These are phyloP conservation scores for Sciurus niger DNA, from an alignment of 2,113 vertebrate species.

Conservation along the genomic window DNA sequence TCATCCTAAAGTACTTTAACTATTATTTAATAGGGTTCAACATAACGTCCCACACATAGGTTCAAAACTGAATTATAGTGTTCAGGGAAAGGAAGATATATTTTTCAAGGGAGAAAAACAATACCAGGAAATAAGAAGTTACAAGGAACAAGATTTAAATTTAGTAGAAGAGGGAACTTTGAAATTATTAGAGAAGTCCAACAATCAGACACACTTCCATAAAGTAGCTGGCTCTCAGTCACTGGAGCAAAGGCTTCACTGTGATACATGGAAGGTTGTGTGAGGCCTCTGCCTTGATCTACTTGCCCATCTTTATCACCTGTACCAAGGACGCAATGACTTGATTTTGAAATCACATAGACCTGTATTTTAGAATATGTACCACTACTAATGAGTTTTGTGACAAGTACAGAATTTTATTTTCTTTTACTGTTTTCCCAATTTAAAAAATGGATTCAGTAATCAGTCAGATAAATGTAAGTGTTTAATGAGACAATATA, in stretches of 20 bases:
- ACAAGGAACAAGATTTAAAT: not conserved
- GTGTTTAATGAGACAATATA: not conserved
- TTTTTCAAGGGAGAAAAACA: not conserved
- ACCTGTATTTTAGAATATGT: not conserved
- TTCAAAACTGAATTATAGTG: slow-evolving; percentile 5
- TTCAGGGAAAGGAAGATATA: not conserved
- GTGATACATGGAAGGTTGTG: not conserved
- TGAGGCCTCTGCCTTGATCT: not conserved
- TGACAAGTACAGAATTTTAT: not conserved
- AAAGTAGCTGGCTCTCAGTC: not conserved
- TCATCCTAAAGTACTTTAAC: not conserved
- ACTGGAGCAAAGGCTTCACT: not conserved
- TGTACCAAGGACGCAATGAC: not conserved
- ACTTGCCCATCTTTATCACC: not conserved
- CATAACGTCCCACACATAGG: not conserved
- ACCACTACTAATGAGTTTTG: not conserved
- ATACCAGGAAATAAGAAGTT: not conserved
- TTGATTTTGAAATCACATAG: not conserved
- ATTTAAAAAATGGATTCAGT: not conserved
- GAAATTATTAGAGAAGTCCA: not conserved
- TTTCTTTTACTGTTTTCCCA: not conserved
- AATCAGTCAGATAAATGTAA: not conserved
- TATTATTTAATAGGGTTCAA: slow-evolving; percentile 2
- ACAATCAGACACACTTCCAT: not conserved
- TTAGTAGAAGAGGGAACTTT: not conserved